Conservation (phyloP, 2,888 invertebrate species). For the Acanthopleura granulata region DNA sequence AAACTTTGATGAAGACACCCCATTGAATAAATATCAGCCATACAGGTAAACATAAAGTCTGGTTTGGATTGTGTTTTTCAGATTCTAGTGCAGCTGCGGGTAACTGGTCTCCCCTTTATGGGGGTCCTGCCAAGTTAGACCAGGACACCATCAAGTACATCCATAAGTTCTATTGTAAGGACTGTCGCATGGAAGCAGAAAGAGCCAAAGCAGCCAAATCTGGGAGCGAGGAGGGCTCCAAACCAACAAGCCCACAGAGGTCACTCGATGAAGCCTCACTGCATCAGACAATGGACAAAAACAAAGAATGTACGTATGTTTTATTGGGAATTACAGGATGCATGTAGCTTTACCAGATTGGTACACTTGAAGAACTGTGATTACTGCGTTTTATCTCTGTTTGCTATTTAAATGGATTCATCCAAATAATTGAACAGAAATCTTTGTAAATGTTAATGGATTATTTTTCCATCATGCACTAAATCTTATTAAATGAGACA, state of each 20-base stretch:
- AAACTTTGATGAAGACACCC: too few species aligned
- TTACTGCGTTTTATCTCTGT: too few species aligned
- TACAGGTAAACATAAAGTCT: not conserved
- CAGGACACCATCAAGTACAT: slow-evolving; percentile 61
- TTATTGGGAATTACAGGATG: not conserved
- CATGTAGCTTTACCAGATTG: too few species aligned
- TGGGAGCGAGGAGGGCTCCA: slow-evolving; percentile 25
- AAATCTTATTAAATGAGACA: too few species aligned
- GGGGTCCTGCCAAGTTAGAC: slow-evolving; percentile 46
- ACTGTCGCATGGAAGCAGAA: slow-evolving; percentile 59
- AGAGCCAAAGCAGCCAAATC: slow-evolving; percentile 40
- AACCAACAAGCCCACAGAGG: slow-evolving; percentile 77
- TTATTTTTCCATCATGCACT: too few species aligned
- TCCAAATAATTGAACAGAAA: too few species aligned
- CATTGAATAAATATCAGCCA: too few species aligned
- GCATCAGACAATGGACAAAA: slow-evolving; percentile 93
- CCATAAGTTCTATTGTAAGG: slow-evolving; percentile 64
- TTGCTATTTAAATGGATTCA: too few species aligned
- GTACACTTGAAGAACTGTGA: too few species aligned
- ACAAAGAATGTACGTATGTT: slow-evolving; percentile 93
- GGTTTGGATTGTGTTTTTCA: slow-evolving; percentile 31
- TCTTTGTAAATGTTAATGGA: too few species aligned
- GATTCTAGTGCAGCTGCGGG: slow-evolving; percentile 51
- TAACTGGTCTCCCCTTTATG: slow-evolving; percentile 60
- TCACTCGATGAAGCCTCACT: slow-evolving; percentile 95